phyloP scores from a whole-genome alignment of 2,113 vertebrate genomes.

The Aegotheles bennettii region DNA sequence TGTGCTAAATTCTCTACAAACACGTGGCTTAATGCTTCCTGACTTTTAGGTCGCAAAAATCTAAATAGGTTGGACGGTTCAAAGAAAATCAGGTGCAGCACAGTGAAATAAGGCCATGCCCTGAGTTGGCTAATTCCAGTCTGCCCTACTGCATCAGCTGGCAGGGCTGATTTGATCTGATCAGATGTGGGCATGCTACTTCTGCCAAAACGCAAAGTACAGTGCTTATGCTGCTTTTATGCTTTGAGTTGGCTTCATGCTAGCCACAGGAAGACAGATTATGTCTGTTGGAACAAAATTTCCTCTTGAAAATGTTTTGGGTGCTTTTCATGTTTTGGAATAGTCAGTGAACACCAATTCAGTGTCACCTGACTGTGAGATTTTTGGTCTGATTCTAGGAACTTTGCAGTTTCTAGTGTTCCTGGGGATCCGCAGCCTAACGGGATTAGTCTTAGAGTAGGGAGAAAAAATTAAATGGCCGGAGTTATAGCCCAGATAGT shows the following conservation, averaged over 20 bases:
- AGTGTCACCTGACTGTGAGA: not conserved
- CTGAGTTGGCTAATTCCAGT: conserved; percentile 28
- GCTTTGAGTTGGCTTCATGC: conserved; percentile 26
- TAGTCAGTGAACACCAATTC: not conserved
- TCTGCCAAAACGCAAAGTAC: conserved; percentile 57
- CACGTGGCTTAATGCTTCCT: not conserved
- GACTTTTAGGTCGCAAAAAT: not conserved
- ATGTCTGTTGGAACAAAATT: conserved; percentile 19
- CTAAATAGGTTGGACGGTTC: not conserved
- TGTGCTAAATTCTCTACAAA: not conserved
- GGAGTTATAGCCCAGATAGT: not conserved
- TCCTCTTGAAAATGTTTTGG: conserved; percentile 10
- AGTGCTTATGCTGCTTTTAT: conserved; percentile 54
- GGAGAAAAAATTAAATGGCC: not conserved
- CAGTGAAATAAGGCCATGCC: not conserved
- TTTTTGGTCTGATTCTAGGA: not conserved
- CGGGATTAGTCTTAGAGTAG: not conserved
- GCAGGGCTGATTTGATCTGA: conserved; percentile 59
- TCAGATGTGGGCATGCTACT: conserved; percentile 44
- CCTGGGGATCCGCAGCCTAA: not conserved
- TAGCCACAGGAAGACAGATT: conserved; percentile 21
- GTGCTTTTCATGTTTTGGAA: conserved; percentile 12
- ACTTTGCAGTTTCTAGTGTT: not conserved
- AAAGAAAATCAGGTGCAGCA: not conserved
- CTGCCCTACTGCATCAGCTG: conserved; percentile 42